These are phyloP conservation scores for Holothuria scabra DNA, from an alignment of 53 echinoderm and acorn worm genomes.

Conservation along the genomic window DNA sequence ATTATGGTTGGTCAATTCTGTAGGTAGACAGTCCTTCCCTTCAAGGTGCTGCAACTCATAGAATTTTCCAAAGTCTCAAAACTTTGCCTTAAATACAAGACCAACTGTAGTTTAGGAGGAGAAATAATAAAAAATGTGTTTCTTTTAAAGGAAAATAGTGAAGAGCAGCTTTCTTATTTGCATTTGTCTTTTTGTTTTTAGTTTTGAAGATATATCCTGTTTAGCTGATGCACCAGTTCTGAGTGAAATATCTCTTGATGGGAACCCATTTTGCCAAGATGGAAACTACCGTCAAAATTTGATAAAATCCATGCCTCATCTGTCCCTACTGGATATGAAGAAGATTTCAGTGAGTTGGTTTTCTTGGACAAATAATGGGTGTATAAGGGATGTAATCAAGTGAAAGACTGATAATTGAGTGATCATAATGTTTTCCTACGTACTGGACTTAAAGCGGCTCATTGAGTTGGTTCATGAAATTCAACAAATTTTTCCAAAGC, in stretches of 20 bases:
- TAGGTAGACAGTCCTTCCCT: too few species aligned
- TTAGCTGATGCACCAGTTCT: conserved; percentile 79
- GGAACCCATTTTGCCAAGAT: conserved; percentile 92
- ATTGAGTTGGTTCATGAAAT: too few species aligned
- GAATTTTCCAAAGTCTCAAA: too few species aligned
- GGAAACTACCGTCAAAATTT: conserved; percentile 79
- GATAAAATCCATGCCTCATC: conserved; percentile 69
- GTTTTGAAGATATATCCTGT: conserved; percentile 94
- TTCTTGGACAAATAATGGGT: too few species aligned
- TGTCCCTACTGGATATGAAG: conserved; percentile 92
- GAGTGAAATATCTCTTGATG: conserved; percentile 85
- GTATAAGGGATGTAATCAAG: too few species aligned
- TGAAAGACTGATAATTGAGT: too few species aligned
- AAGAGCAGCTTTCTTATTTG: neutral
- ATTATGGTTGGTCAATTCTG: too few species aligned
- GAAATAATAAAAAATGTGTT: neutral
- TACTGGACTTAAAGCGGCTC: too few species aligned
- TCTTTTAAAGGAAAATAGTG: neutral
- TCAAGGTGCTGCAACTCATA: too few species aligned
- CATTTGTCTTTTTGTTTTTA: conserved; percentile 24
- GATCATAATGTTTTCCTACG: too few species aligned
- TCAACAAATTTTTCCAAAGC: too few species aligned
- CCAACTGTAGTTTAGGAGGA: too few species aligned
- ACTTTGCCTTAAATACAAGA: neutral
- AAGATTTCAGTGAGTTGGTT: conserved; percentile 77